Conservation (phyloP, 30 jellyfish, hydroid and myxozoan genomes). For the Haliclystus octoradiatus region DNA sequence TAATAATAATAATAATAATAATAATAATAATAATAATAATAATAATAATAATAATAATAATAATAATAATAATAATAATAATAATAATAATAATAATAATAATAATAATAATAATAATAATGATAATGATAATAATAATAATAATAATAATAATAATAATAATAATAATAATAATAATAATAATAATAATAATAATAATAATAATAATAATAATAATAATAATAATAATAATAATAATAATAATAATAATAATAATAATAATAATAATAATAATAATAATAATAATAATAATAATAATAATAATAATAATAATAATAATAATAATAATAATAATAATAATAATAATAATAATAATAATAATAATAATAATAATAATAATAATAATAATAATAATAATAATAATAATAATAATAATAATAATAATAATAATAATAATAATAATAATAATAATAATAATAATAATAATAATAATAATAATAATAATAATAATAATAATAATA, state of each 20-base stretch:
- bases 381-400: background rate
- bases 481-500: background rate
- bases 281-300: background rate
- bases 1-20: background rate
- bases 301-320: background rate
- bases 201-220: background rate
- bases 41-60: background rate
- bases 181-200: background rate
- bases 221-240: background rate
- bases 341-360: background rate
- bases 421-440: background rate
- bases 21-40: background rate
- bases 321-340: background rate
- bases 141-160: background rate
- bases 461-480: background rate
- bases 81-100: background rate
- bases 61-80: background rate
- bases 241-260: background rate
- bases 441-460: background rate
- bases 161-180: background rate
- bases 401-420: background rate
- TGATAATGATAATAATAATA: background rate
- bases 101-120: background rate
- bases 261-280: background rate
- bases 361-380: background rate